Conservation (phyloP, 2,797 vertebrate species). For the Crossoptilon crossoptilon region DNA sequence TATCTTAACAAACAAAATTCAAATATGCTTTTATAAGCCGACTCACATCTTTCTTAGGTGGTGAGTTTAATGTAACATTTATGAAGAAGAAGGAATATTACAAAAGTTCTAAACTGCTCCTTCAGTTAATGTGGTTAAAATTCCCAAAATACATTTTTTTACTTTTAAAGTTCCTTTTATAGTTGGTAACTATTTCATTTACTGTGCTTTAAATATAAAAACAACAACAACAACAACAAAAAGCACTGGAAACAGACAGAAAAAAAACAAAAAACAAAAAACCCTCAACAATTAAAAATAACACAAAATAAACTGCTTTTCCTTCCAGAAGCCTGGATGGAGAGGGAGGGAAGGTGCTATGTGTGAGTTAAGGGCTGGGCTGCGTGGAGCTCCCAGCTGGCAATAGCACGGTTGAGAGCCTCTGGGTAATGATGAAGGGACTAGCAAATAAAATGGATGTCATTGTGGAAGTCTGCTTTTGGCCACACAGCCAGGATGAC, state of each 20-base stretch:
- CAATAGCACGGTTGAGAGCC: background rate
- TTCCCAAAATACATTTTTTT: background rate
- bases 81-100: background rate
- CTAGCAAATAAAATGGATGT: background rate
- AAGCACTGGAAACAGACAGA: background rate
- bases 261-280: background rate
- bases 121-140: background rate
- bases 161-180: background rate
- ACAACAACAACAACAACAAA: background rate
- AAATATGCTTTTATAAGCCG: background rate
- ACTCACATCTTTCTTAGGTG: background rate
- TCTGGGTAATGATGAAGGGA: background rate
- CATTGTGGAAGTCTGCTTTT: background rate
- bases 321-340: background rate
- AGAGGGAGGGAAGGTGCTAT: background rate
- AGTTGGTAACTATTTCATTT: background rate
- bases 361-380: background rate
- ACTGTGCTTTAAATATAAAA: background rate
- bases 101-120: background rate
- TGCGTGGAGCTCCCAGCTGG: background rate
- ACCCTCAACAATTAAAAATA: background rate
- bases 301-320: background rate
- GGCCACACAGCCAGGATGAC: background rate
- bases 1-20: constrained; percentile 13
- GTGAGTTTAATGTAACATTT: background rate